Evolutionary conservation across 2,113 vertebrate genomes (phyloP), one percentile per base, ranked within the genome.

Genomic region (Ivindomyrus marchei): DNA sequence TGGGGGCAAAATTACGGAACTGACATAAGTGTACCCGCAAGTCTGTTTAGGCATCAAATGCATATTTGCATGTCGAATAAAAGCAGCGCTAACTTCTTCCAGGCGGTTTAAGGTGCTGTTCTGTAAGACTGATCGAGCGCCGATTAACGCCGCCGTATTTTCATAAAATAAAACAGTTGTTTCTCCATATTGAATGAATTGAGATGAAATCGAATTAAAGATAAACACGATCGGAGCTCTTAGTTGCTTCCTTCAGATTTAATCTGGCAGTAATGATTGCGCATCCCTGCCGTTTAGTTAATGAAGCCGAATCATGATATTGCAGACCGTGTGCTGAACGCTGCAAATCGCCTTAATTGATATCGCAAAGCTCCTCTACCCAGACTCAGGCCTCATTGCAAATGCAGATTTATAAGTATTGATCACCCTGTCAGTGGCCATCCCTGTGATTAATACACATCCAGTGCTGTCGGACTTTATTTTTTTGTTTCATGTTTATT

Each of bases 351-450:
- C 92, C 92, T 93, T 95, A 96, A 97, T 95, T 96, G 95, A 97
- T 97, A 96, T 96, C 93, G 94, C 93, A 24, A 31, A 86, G 42
- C 84, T 49, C 84, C 84, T 47, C 84, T 88, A 91, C 90, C 91
- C 87, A 91, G 95, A 94, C 91, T 93, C 92, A 91, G 92, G 89
- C 91, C 94, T 96, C 94, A 95, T 95, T 94, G 93, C 93, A 95
- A 95, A 98, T 96, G 95, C 96, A 93, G 95, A 94, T 94, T 94
- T 95, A 92, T 91, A 96, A 95, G 91, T 95, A 97, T 97, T 93
- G 96, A 97, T 97, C 94, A 92, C 94, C 92, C 93, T 92, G 94
- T 94, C 95, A 93, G 62, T 93, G 92, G 91, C 85, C 93, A 93
- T 94, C 91, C 93, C 92, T 94, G 95, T 95, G 94, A 95, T 95